A percentile compares a stretch with the other conserved stretches of the same genome.
Evolutionary conservation across 2,888 invertebrate species (phyloP).

Genomic region (Drosophila parthenogenetica): DNA sequence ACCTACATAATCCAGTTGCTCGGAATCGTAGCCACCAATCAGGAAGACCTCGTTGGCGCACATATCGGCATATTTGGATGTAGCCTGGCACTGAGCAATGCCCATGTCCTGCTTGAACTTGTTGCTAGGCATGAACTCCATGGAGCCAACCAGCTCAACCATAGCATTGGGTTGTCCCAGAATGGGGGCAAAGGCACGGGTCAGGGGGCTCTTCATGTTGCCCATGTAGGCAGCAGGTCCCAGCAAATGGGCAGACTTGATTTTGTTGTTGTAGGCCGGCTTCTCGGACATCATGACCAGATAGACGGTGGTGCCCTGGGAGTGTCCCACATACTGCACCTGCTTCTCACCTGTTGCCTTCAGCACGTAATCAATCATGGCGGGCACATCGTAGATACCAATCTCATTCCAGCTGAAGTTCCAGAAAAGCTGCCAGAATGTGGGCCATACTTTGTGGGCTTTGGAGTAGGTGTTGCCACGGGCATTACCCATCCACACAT

Average conservation of each 20-base stretch:
- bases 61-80: conserved; percentile 81
- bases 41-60: conserved; percentile 90
- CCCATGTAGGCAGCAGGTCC: conserved; percentile 86
- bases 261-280: conserved; percentile 65
- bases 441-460: conserved; percentile 85
- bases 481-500: conserved; percentile 93
- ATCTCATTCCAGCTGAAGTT: conserved; percentile 94
- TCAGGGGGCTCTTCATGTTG: conserved; percentile 84
- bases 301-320: conserved; percentile 94
- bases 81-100: conserved; percentile 84
- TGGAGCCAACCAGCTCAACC: conserved; percentile 74
- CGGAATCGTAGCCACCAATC: conserved; percentile 85
- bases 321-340: conserved; percentile 92
- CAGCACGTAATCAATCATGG: conserved; percentile 90
- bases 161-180: conserved; percentile 77
- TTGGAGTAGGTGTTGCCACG: conserved; percentile 90
- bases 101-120: conserved; percentile 84
- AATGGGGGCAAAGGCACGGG: conserved; percentile 72
- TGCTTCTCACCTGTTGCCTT: conserved; percentile 61
- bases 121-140: conserved; percentile 78
- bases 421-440: conserved; percentile 78
- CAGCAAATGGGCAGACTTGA: conserved; percentile 82
- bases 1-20: conserved; percentile 85
- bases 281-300: conserved; percentile 86
- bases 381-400: conserved; percentile 93